Conservation (phyloP, 2,113 vertebrate species). For the Ginglymostoma cirratum region DNA sequence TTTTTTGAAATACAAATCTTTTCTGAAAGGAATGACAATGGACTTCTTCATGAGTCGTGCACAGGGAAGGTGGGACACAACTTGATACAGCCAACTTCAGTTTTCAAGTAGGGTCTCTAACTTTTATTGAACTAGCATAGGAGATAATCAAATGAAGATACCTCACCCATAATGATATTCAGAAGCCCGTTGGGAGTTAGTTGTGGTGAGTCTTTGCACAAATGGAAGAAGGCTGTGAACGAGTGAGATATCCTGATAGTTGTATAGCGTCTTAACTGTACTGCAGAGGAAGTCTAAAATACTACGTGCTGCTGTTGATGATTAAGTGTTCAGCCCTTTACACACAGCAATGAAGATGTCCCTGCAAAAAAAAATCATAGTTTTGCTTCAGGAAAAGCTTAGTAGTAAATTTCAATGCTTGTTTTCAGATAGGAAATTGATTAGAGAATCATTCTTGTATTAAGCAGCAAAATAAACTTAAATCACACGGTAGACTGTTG, state of each 20-base stretch:
- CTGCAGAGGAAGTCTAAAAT: neutral
- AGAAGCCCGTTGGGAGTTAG: neutral
- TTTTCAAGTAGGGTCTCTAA: conserved; percentile 21
- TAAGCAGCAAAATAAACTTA: neutral
- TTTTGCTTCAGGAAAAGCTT: neutral
- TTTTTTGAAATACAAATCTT: neutral
- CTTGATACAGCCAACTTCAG: neutral
- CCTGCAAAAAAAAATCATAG: neutral
- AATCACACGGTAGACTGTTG: neutral
- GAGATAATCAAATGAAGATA: conserved; percentile 10
- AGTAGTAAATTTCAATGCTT: neutral
- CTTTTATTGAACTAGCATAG: neutral
- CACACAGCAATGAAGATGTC: conserved; percentile 1
- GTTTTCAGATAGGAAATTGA: neutral
- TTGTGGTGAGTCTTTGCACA: conserved; percentile 17
- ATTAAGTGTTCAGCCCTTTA: neutral
- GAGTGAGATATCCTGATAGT: neutral
- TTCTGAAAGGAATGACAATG: neutral
- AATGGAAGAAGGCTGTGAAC: conserved; percentile 20
- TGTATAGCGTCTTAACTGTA: neutral
- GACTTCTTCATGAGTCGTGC: neutral
- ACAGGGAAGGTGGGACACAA: neutral
- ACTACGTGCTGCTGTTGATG: neutral
- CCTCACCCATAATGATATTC: neutral
- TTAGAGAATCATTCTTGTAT: neutral